Percentiles rank a stretch among this genome's conserved stretches.
Evolutionary conservation across 2,113 vertebrate genomes (phyloP).

Genomic region (Lutjanus erythropterus): DNA sequence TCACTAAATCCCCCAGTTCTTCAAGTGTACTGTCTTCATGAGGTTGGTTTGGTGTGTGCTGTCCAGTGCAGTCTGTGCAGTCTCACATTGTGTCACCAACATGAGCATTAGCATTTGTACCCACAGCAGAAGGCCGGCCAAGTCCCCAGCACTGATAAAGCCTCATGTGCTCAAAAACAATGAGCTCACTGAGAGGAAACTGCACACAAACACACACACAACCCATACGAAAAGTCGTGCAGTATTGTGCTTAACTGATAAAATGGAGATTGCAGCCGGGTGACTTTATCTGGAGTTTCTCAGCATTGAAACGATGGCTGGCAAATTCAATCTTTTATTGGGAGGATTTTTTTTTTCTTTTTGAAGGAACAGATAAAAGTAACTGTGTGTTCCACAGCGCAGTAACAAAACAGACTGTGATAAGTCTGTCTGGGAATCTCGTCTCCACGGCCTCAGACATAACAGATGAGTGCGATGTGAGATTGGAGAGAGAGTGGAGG

Average conservation of each 20-base stretch:
- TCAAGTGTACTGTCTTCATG: neutral
- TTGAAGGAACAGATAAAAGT: conserved; percentile 52
- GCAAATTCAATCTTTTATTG: conserved; percentile 46
- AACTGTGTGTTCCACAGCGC: conserved; percentile 53
- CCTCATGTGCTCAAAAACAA: conserved; percentile 16
- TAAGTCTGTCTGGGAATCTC: conserved; percentile 84
- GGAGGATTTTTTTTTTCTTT: conserved; percentile 8
- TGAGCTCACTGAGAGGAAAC: conserved; percentile 45
- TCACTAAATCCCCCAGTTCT: neutral
- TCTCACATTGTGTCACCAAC: conserved; percentile 12
- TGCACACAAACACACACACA: conserved; percentile 9
- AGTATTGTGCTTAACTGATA: conserved; percentile 35
- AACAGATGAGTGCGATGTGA: conserved; percentile 71
- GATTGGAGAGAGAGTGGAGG: conserved; percentile 28
- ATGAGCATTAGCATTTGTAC: conserved; percentile 16
- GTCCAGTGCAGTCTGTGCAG: neutral
- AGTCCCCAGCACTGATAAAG: conserved; percentile 31
- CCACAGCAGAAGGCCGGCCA: conserved; percentile 15
- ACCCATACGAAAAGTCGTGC: neutral
- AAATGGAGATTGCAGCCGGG: conserved; percentile 21
- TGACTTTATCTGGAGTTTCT: conserved; percentile 47
- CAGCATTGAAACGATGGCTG: conserved; percentile 26
- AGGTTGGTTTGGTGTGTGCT: neutral
- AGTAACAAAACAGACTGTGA: conserved; percentile 70
- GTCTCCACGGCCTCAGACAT: conserved; percentile 81